Conservation (phyloP, 2,797 vertebrate species). For the Labroides dimidiatus region DNA sequence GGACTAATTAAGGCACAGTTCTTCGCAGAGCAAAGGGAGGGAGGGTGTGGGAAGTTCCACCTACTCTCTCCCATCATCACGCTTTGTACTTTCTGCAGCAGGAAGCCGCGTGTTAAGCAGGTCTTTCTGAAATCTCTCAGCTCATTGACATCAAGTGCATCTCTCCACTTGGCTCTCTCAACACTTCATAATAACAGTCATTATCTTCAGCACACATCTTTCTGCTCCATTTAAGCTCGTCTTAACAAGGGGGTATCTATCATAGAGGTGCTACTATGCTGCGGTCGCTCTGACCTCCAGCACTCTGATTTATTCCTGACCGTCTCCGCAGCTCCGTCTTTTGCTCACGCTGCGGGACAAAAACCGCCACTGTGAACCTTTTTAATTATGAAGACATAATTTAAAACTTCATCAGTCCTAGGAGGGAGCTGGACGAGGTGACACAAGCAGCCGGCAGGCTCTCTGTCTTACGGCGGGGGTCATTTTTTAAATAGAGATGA, state of each 20-base stretch:
- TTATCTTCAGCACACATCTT: constrained; percentile 82
- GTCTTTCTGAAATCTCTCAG: constrained; percentile 49
- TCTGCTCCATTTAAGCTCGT: constrained; percentile 84
- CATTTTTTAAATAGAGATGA: constrained; percentile 50
- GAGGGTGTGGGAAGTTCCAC: constrained; percentile 41
- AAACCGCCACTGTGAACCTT: constrained; percentile 74
- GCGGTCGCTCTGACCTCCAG: constrained; percentile 70
- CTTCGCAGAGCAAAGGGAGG: constrained; percentile 23
- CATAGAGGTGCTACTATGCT: constrained; percentile 59
- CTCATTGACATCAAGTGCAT: constrained; percentile 71
- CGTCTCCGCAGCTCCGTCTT: constrained; percentile 61
- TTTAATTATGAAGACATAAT: constrained; percentile 85
- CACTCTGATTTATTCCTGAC: constrained; percentile 71
- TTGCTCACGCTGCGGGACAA: constrained; percentile 60
- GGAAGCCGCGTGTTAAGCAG: constrained; percentile 50
- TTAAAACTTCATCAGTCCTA: constrained; percentile 81
- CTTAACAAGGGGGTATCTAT: constrained; percentile 80
- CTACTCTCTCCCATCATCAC: constrained; percentile 46
- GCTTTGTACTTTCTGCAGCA: constrained; percentile 50
- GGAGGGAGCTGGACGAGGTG: constrained; percentile 65
- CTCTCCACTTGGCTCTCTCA: constrained; percentile 63
- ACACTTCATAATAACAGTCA: constrained; percentile 80
- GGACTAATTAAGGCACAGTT: constrained; percentile 54
- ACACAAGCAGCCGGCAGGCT: constrained; percentile 45
- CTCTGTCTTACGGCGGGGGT: constrained; percentile 37